Conservation (phyloP, 2,113 vertebrate genomes). For the mouse (Mus musculus) region DNA sequence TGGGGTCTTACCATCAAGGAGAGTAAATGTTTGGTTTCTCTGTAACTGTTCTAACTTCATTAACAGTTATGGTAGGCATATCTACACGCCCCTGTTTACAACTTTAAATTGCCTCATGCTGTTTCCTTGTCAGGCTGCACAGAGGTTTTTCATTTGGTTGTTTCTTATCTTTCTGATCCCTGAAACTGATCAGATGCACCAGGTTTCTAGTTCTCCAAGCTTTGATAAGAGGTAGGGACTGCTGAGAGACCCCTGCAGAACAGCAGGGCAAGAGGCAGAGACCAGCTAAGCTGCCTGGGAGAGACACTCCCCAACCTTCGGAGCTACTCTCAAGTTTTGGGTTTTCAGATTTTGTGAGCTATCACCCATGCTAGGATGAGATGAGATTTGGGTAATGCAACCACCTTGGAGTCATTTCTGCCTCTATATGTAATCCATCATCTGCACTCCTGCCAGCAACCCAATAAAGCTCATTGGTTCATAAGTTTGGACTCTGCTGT, state of each 20-base stretch:
- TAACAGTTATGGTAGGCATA: not conserved
- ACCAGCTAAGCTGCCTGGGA: not conserved
- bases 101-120: not conserved
- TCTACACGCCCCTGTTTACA: too few relatives aligned
- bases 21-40: not conserved
- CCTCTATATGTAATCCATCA: not conserved
- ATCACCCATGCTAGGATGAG: not conserved
- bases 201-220: not conserved
- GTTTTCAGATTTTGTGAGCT: not conserved
- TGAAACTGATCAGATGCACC: not conserved
- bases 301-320: not conserved
- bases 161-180: not conserved
- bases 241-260: not conserved
- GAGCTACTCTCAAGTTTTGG: not conserved
- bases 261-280: not conserved
- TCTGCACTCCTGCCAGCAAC: not conserved
- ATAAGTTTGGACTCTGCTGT: not conserved
- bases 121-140: not conserved
- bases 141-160: not conserved
- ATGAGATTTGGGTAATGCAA: not conserved
- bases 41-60: not conserved
- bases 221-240: too few relatives aligned
- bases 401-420: not conserved
- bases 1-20: not conserved
- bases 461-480: not conserved